Base-by-base conservation (phyloP, 2,113 vertebrate species). In the Montifringilla adamsi region DNA sequence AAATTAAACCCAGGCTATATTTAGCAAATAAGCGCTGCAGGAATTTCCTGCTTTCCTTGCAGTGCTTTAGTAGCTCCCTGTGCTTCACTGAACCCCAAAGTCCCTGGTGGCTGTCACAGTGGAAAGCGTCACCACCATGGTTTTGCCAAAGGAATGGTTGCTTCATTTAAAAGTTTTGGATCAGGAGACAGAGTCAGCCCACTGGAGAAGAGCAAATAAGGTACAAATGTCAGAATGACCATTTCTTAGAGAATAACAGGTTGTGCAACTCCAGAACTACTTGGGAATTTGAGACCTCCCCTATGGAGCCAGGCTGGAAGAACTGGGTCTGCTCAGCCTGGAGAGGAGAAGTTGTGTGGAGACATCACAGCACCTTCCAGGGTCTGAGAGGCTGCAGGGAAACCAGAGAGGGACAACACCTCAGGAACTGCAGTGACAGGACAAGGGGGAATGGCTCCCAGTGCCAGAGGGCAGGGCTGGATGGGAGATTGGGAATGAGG, bases 391-490 rank as follows among this genome's bases (percentile, higher is more conserved):
- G 17, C 49, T 67, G 6, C 52, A 89, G 28, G 14, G 24, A 15
- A 24, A 0, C 14, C 55, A 46, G 31, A 58, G 68, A 66, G 67
- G 35, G n/a, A 47, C 53, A 60, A 14, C n/a, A 28, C 52, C 11
- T 74, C 18, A 67, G 23, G 33, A 4, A 3, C 28, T 59, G 44
- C 0, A 68, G 78, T 0, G 37, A 0, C 33, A 75, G 37, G 11
- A 30, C 0, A 1, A 20, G 41, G 41, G 44, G 53, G 46, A n/a
- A n/a, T 43, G 59, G 37, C 18, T 78, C 0, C 23, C 59, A 78
- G 46, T 41, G 74, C 1, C 58, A 20, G 35, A 77, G 58, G 58
- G 46, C 58, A 77, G 58, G 58, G 58, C 58, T 63, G 58, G 74
- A 0, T 28, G 75, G 47, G 59, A 43, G 27, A 0, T 13, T 3